These are phyloP conservation scores for Matsumurasca onukii DNA, from an alignment of 1,140 invertebrate species.

Conservation along the genomic window DNA sequence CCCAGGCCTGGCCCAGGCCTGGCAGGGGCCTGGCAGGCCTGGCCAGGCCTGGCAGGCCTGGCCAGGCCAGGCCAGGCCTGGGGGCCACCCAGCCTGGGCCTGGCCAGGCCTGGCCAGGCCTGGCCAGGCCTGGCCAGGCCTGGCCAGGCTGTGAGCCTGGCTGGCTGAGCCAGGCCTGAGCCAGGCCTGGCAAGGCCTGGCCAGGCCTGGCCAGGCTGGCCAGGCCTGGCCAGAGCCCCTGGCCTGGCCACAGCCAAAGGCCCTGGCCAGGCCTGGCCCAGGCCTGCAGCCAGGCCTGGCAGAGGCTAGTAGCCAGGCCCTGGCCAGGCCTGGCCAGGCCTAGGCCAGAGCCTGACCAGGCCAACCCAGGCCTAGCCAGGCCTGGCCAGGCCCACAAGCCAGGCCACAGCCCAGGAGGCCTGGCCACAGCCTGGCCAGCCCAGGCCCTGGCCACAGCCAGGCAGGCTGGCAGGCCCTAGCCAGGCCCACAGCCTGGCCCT, in stretches of 20 bases:
- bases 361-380: too few relatives aligned
- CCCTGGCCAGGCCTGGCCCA: conserved; percentile 26
- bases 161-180: conserved; percentile 3
- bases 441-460: too few relatives aligned
- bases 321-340: conserved; percentile 24
- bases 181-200: conserved; percentile 24
- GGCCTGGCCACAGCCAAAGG: not conserved
- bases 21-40: not conserved
- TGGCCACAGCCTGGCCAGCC: too few relatives aligned
- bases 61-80: not conserved
- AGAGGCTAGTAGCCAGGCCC: too few relatives aligned
- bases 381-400: too few relatives aligned
- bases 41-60: conserved; percentile 3
- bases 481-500: too few relatives aligned
- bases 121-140: conserved; percentile 9
- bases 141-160: not conserved
- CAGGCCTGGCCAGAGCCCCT: conserved; percentile 11
- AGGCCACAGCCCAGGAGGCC: too few relatives aligned
- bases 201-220: not conserved
- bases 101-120: conserved; percentile 3
- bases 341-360: too few relatives aligned
- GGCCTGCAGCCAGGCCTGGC: too few relatives aligned
- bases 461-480: too few relatives aligned
- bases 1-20: not conserved
- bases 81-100: not conserved